Percentiles rank a stretch among this genome's conserved stretches.
Evolutionary conservation across 2,113 vertebrate species (phyloP).

Genomic region (Ptyas mucosa): DNA sequence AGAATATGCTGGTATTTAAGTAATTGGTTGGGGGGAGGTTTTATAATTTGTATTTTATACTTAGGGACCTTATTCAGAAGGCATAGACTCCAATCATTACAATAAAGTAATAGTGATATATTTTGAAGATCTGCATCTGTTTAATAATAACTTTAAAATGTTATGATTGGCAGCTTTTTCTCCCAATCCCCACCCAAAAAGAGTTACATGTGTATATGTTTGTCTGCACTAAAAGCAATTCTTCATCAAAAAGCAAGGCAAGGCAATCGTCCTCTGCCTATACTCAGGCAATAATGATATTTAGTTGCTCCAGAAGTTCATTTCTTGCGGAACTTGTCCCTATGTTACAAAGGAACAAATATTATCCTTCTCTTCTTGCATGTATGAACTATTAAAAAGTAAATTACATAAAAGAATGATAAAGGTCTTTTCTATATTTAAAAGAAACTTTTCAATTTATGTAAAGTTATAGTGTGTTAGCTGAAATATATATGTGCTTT

Average conservation of each 20-base stretch:
- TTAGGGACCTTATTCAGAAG: not conserved
- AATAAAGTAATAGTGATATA: not conserved
- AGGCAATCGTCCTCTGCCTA: not conserved
- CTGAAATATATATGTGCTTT: conserved; percentile 38
- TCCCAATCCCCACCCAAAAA: not conserved
- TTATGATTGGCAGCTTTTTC: not conserved
- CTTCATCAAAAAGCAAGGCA: not conserved
- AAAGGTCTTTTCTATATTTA: conserved; percentile 46
- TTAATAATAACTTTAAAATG: conserved; percentile 18
- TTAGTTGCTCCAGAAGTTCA: not conserved
- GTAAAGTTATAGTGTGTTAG: conserved; percentile 18
- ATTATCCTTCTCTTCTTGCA: conserved; percentile 19
- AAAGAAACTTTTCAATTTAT: conserved; percentile 48
- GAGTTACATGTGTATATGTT: not conserved
- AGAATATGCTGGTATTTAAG: not conserved
- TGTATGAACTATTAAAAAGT: conserved; percentile 13
- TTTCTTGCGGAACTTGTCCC: not conserved
- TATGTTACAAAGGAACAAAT: not conserved
- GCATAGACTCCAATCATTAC: not conserved
- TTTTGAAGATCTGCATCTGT: not conserved
- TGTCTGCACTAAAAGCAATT: not conserved
- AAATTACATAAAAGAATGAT: conserved; percentile 35
- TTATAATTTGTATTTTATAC: conserved; percentile 12
- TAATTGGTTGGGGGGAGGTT: not conserved
- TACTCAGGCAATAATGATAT: not conserved